Conservation (phyloP, 1,140 invertebrate species). For the Ips nitidus region DNA sequence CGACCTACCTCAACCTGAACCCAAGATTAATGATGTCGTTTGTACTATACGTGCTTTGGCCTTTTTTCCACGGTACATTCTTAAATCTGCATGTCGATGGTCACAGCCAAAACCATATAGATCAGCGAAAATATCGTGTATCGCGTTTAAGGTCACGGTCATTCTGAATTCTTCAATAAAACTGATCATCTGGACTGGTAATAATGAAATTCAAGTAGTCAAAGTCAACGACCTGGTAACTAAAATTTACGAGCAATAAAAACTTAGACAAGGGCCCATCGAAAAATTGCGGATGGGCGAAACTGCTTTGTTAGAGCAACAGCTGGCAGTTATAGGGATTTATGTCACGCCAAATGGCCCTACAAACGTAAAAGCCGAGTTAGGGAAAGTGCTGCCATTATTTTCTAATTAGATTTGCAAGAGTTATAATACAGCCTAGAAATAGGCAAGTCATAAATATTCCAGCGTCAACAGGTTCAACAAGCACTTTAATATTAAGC, state of each 20-base stretch:
- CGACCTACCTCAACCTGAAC: constrained; percentile 24
- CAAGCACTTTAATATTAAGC: too few species aligned
- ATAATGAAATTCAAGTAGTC: background rate
- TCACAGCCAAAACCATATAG: too few species aligned
- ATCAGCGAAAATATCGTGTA: too few species aligned
- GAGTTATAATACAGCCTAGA: too few species aligned
- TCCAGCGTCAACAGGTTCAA: too few species aligned
- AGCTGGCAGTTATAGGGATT: background rate
- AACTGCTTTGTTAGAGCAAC: background rate
- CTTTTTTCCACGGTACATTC: background rate
- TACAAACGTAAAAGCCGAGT: too few species aligned
- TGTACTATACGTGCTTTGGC: background rate
- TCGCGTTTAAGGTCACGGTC: too few species aligned
- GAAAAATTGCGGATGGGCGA: background rate
- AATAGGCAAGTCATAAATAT: too few species aligned
- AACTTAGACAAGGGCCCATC: background rate
- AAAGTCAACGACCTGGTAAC: background rate
- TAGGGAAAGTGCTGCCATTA: too few species aligned
- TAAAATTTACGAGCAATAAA: background rate
- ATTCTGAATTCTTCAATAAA: too few species aligned
- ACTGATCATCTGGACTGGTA: background rate
- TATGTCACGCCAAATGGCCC: too few species aligned
- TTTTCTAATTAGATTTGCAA: too few species aligned
- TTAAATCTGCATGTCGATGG: background rate
- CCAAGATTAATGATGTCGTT: constrained; percentile 17